These are phyloP conservation scores for Tetragonisca angustula DNA, from an alignment of 2,888 invertebrate genomes.

Conservation along the genomic window DNA sequence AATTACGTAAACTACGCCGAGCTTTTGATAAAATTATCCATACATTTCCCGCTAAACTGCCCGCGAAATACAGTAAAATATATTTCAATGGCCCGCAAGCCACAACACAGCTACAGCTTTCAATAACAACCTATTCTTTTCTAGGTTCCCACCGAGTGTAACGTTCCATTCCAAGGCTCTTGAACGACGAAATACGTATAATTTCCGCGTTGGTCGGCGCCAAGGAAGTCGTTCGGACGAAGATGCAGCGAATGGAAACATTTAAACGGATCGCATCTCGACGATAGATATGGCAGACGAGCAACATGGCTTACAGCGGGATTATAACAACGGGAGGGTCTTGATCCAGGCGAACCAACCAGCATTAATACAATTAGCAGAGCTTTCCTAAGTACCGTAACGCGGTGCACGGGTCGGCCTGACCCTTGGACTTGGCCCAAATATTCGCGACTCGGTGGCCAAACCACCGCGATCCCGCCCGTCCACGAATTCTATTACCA, in stretches of 20 bases:
- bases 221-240: background rate
- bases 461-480: slow-evolving; percentile 39
- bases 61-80: background rate
- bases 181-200: too few relatives aligned
- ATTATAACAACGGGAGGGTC: slow-evolving; percentile 76
- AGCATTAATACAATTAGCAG: slow-evolving; percentile 83
- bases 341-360: slow-evolving; percentile 79
- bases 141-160: background rate
- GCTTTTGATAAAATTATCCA: background rate
- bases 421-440: slow-evolving; percentile 80
- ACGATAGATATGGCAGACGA: slow-evolving; percentile 74
- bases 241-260: slow-evolving; percentile 44
- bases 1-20: background rate
- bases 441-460: slow-evolving; percentile 70
- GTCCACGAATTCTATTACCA: slow-evolving; percentile 63
- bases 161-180: background rate
- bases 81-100: background rate
- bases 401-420: slow-evolving; percentile 65
- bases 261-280: slow-evolving; percentile 59
- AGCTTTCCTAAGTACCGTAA: slow-evolving; percentile 81
- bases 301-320: slow-evolving; percentile 72
- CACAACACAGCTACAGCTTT: background rate
- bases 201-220: background rate
- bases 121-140: background rate
- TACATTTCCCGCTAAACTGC: background rate